phyloP scores from a whole-genome alignment of 2,797 vertebrate genomes.

The Premnoplex brunnescens region DNA sequence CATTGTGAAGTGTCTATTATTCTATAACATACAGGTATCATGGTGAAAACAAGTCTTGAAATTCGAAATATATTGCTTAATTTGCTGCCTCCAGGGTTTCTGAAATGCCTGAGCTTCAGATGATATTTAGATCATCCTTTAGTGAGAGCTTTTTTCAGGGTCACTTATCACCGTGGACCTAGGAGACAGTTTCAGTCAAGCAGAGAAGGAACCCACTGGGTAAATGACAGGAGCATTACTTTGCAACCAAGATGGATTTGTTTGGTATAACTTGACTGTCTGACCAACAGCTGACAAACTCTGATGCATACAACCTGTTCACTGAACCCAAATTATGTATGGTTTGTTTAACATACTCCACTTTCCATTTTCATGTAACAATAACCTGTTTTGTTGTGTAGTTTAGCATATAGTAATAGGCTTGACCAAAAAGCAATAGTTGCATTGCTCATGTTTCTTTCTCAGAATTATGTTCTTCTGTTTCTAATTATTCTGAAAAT shows the following conservation, averaged over 20 bases:
- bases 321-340: background rate
- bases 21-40: background rate
- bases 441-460: background rate
- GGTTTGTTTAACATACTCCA: background rate
- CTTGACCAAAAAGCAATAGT: background rate
- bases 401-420: background rate
- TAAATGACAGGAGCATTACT: background rate
- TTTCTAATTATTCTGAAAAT: constrained; percentile 25
- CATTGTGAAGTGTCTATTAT: background rate
- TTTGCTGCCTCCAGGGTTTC: background rate
- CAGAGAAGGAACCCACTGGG: background rate
- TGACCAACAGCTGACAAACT: background rate
- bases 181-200: background rate
- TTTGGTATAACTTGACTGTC: background rate
- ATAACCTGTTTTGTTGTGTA: background rate
- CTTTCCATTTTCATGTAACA: background rate
- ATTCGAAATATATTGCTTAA: background rate
- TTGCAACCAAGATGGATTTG: background rate
- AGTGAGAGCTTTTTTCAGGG: constrained; percentile 10
- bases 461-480: background rate
- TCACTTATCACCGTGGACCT: background rate
- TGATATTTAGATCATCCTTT: background rate
- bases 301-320: background rate
- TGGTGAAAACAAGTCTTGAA: background rate
- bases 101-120: background rate